A percentile compares a stretch with the other conserved stretches of the same genome.
phyloP scores from a whole-genome alignment of 2,797 vertebrate genomes.

The Pseudochirops cupreus region DNA sequence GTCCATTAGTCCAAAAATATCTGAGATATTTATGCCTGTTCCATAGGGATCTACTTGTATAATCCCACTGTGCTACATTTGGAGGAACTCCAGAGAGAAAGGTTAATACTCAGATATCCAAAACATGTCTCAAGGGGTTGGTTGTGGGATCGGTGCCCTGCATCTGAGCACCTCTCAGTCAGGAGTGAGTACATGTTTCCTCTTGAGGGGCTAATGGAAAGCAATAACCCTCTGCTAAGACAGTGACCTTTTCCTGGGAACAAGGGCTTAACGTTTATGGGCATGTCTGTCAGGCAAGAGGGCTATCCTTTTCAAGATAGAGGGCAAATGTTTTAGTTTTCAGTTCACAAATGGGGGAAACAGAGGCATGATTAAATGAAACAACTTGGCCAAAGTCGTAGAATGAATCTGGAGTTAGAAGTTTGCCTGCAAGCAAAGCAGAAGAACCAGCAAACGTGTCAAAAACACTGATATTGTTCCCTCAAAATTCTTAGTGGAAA shows the following conservation, averaged over 20 bases:
- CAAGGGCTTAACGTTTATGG: background rate
- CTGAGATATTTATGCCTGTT: background rate
- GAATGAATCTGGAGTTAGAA: background rate
- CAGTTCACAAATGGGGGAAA: background rate
- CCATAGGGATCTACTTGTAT: background rate
- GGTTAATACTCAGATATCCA: background rate
- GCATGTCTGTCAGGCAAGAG: background rate
- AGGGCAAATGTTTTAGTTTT: background rate
- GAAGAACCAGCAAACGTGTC: background rate
- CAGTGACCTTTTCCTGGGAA: background rate
- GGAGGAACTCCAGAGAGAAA: background rate
- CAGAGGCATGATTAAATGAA: background rate
- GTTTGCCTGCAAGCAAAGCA: background rate
- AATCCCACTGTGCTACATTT: background rate
- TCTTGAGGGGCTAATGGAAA: background rate
- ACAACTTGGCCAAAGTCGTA: background rate
- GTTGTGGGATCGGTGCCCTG: background rate
- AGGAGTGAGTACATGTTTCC: background rate
- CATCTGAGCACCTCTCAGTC: background rate
- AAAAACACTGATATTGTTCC: background rate
- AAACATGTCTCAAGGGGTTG: constrained; percentile 6
- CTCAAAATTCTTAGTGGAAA: background rate
- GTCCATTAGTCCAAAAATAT: background rate
- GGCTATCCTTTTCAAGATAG: background rate
- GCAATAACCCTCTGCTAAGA: background rate